Evolutionary conservation across 2,888 invertebrate species (phyloP), one percentile per base, ranked within the genome.

Genomic region (Lottia gigantea): DNA sequence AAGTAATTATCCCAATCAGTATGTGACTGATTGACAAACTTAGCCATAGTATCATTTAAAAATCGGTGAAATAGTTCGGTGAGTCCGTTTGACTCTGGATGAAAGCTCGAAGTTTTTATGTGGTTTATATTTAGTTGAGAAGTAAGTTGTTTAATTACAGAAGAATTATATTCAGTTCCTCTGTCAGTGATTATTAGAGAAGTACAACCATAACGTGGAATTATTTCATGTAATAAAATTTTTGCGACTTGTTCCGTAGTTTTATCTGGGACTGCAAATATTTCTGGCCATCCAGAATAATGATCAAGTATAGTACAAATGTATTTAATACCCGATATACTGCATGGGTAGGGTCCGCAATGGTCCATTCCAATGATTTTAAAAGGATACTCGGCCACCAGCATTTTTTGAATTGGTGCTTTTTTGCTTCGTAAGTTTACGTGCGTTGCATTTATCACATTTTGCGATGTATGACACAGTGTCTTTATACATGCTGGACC

Each of bases 261-360:
- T 23, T 67, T 55, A 26, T 55, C 45, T 3, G 55, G 26, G 16
- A 67, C 62, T 1, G 67, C 31, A 31, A 31, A 61, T 19, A 45
- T 62, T 62, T 64, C 64, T 16, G 64, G 64, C 64, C 67, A 67
- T 26, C 25, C 62, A n/a, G 61, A 55, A 49, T 16, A 67, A 31
- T 67, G 62, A 61, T 67, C 61, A 3, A 62, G 14, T 26, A 67
- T 31, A 6, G 62, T 62, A 14, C 55, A 61, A 11, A 67, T 62
- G 45, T 67, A 67, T 12, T n/a, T 4, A 16, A 55, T 61, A 14
- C 45, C 40, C n/a, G 19, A 12, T 4, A 4, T 6, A 4, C 3
- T 31, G 6, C 6, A 31, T 31, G 31, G 62, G 14, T 62, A 63
- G 4, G 62, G 62, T 0, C 68, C 68, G 40, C 26, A 40, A 26